A percentile compares a stretch with the other conserved stretches of the same genome.
Conservation (phyloP, 2,113 vertebrate species). For the Madoqua kirkii region DNA sequence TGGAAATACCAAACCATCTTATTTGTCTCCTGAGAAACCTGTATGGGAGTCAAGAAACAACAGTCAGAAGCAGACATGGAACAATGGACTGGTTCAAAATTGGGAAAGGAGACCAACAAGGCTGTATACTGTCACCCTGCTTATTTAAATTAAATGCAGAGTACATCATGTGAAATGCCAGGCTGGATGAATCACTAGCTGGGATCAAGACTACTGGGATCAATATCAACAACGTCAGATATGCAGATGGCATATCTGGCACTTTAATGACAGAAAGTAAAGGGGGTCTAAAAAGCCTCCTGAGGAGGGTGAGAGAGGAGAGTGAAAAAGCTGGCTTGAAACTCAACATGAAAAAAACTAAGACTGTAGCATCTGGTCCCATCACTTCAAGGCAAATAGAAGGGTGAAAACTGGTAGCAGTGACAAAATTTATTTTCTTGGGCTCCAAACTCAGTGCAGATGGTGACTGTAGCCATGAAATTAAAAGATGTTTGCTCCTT, state of each 20-base stretch:
- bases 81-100: neutral
- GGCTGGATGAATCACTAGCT: neutral
- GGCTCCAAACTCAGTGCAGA: neutral
- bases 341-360: neutral
- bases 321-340: neutral
- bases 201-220: neutral
- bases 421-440: neutral
- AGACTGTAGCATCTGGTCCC: neutral
- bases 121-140: neutral
- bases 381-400: neutral
- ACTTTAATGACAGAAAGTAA: neutral
- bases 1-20: neutral
- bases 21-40: neutral
- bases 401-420: neutral
- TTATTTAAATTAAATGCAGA: neutral
- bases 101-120: neutral
- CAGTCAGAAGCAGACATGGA: neutral
- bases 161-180: neutral
- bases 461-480: neutral
- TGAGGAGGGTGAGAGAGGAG: neutral
- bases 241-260: neutral
- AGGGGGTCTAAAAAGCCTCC: neutral
- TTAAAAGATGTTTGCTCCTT: neutral
- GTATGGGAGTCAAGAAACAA: neutral
- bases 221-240: neutral